Conservation (phyloP, 2,797 vertebrate species). For the Ctenosaura bakeri region DNA sequence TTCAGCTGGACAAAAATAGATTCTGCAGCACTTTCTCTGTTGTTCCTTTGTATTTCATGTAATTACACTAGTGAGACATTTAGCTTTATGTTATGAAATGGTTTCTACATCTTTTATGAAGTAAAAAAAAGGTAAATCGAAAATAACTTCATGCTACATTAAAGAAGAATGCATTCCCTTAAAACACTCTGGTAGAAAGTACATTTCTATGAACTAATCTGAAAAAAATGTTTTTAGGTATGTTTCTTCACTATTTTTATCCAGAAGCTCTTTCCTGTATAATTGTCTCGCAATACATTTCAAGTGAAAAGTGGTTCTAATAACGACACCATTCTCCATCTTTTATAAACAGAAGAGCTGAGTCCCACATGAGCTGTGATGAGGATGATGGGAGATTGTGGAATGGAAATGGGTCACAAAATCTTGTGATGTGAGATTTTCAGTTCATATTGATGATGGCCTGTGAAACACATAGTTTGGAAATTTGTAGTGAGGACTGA, state of each 20-base stretch:
- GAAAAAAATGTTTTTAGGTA: background rate
- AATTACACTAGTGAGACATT: constrained; percentile 26
- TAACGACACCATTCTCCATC: no score
- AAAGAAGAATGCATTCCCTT: background rate
- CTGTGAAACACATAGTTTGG: no score
- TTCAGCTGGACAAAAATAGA: background rate
- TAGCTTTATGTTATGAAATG: constrained; percentile 1
- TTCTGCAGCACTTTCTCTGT: background rate
- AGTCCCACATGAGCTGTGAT: background rate
- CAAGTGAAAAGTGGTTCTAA: background rate
- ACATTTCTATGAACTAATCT: accelerated
- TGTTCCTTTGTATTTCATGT: background rate
- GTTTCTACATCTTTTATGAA: constrained; percentile 34
- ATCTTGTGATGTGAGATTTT: background rate
- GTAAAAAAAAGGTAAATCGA: constrained; percentile 27
- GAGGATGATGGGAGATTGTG: no score
- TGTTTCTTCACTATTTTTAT: constrained; percentile 5
- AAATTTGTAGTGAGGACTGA: no score
- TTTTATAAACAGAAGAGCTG: constrained; percentile 1
- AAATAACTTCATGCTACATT: background rate
- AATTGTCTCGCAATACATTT: background rate
- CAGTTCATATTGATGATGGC: no score
- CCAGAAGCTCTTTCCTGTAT: background rate
- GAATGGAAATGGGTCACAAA: background rate
- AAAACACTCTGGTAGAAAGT: background rate